Percentiles rank a stretch among this genome's conserved stretches.
Evolutionary conservation across 2,797 vertebrate genomes (phyloP).

Genomic region (Chrysocyon brachyurus): DNA sequence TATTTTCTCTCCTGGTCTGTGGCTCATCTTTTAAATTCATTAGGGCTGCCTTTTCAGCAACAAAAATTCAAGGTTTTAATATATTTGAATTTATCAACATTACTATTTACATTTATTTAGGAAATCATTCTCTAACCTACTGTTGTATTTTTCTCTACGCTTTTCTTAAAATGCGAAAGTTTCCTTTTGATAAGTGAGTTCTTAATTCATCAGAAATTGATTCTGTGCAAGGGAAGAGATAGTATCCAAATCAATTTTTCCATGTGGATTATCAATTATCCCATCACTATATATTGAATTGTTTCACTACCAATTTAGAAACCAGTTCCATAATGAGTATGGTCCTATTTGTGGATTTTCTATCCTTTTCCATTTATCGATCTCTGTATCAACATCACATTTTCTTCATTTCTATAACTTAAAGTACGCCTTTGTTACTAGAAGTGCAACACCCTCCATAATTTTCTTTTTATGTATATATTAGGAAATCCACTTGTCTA

Average conservation of each 20-base stretch:
- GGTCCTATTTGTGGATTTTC: not conserved
- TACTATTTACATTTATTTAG: constrained; percentile 40
- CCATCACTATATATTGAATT: not conserved
- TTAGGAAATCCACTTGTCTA: not conserved
- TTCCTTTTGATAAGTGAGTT: not conserved
- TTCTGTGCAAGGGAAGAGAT: not conserved
- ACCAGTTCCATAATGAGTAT: not conserved
- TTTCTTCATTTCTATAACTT: not conserved
- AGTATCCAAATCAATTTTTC: not conserved
- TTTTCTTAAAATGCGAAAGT: not conserved
- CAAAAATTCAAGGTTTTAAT: constrained; percentile 1
- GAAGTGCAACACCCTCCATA: not conserved
- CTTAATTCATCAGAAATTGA: constrained; percentile 34
- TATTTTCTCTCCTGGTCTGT: constrained; percentile 3
- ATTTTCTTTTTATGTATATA: not conserved
- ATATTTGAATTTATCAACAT: constrained; percentile 26
- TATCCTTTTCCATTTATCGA: not conserved
- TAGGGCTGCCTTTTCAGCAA: not conserved
- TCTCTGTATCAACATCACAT: not conserved
- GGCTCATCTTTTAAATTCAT: constrained; percentile 37
- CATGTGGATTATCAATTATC: not conserved
- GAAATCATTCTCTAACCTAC: not conserved
- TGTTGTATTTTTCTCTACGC: not conserved
- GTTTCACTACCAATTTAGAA: not conserved
- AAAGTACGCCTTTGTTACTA: not conserved